Conservation (phyloP, 1,140 invertebrate species). For the Armadillidium nasatum region DNA sequence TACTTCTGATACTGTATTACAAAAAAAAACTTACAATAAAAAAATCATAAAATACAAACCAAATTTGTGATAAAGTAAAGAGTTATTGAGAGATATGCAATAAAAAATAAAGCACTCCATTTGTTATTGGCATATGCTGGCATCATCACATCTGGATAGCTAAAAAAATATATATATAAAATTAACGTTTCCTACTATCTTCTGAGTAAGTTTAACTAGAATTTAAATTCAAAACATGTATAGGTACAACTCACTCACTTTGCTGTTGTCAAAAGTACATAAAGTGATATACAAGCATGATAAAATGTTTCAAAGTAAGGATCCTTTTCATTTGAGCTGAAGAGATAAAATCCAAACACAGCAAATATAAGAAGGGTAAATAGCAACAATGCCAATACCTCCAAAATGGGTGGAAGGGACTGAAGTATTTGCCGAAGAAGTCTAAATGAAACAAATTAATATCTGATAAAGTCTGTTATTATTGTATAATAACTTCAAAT, state of each 20-base stretch:
- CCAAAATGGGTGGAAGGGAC: slow-evolving; percentile 79
- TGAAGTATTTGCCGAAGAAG: slow-evolving; percentile 62
- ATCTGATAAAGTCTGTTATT: too few species aligned
- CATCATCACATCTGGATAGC: slow-evolving; percentile 92
- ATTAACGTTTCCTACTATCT: too few species aligned
- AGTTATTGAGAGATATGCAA: slow-evolving; percentile 76
- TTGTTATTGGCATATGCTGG: slow-evolving; percentile 72
- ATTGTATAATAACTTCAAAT: too few species aligned
- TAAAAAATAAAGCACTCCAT: slow-evolving; percentile 81
- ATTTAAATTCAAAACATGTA: too few species aligned
- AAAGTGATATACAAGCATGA: slow-evolving; percentile 82
- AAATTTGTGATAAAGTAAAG: slow-evolving; percentile 88
- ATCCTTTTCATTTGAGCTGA: slow-evolving; percentile 65
- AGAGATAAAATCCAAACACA: slow-evolving; percentile 76
- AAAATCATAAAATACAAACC: slow-evolving; percentile 18
- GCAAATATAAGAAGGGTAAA: slow-evolving; percentile 83
- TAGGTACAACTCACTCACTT: slow-evolving; percentile 60
- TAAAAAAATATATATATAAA: slow-evolving; percentile 60
- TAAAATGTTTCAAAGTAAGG: slow-evolving; percentile 71
- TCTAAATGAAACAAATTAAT: slow-evolving; percentile 45
- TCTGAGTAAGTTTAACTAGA: too few species aligned
- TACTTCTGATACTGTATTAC: too few species aligned
- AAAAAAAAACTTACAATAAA: too few species aligned
- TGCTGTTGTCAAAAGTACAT: slow-evolving; percentile 82
- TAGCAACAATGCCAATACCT: slow-evolving; percentile 77